Base-by-base conservation (phyloP, 1,140 invertebrate species). In the Zaprionus africanus region DNA sequence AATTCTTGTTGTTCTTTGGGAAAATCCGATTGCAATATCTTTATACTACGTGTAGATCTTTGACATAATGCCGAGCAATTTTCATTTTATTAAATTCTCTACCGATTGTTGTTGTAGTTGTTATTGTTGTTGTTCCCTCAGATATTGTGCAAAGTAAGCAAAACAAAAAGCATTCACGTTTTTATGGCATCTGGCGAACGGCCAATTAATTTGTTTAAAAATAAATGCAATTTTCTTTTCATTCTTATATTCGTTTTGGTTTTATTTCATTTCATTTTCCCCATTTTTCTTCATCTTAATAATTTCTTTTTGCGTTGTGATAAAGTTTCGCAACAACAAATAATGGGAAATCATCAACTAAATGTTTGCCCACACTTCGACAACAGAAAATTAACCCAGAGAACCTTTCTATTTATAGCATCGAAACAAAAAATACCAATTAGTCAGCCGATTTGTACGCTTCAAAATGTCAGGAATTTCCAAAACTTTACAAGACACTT, bases 191-290 rank as follows among this genome's bases (percentile, higher is more conserved):
- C 79, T 88, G 84, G 84, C 81, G 15, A 38, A 58, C 54, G 41
- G 61, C 84, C 84, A 88, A 88, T 88, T 90, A 88, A 88, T 78
- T 79, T 76, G 72, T 84, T 79, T 90, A 88, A 84, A 88, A 88
- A 88, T 88, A 88, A 87, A 88, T 88, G 53, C 77, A 70, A 78
- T 74, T 75, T 66, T 61, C 49, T 70, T 83, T 63, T 64, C 76
- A 63, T 60, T 54, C 66, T 36, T 34, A 51, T 5, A 17, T 34
- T 41, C 31, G 13, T 61, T 46, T 46, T 46, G 2, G n/a, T 66
- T 66, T 28, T 63, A 11, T 57, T 73, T 43, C 15, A 11, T 59
- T 41, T 57, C 17, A 22, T 65, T 61, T 75, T 65, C 26, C 34
- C 28, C 46, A n/a, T 76, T 63, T 56, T 68, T 46, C 70, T 66